Base-by-base conservation (phyloP, 2,113 vertebrate genomes). In the Phrynosoma blainvillii region DNA sequence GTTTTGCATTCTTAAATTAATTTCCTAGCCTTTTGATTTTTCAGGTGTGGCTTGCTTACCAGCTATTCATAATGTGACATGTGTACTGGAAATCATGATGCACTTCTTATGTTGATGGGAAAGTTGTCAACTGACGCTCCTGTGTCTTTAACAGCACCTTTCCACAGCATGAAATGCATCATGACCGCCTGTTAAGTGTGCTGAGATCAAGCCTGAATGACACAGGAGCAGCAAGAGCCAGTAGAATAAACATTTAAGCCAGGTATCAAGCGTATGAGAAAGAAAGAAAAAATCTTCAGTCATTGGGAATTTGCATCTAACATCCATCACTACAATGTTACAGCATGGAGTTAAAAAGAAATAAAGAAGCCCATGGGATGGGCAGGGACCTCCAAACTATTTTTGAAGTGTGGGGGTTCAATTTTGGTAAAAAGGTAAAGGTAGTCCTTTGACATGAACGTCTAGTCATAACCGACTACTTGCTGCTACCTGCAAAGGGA, bases 41-140 rank as follows among this genome's bases (percentile, higher is more conserved):
- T 65, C 4, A 32, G 32, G n/a, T 68, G 5, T 54, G 2, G 7
- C 9, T 18, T n/a, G 14, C 3, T 2, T 42, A 12, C 2, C 11
- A 42, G 66, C 2, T 78, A 42, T 23, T 73, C 32, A 62, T 27
- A 59, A 18, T 3, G 18, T 27, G 8, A 27, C 62, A 70, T 14
- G 52, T 27, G 36, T 4, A 32, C 30, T 52, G 59, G 27, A 68
- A 40, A 7, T 3, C 27, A 20, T 9, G 7, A n/a, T 4, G 8
- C 0, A 10, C 4, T 25, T 2, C 30, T 1, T 1, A 11, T 1
- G 0, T 56, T 0, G 3, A 4, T 30, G 36, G 7, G n/a, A 27
- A 23, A 66, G 32, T 18, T 71, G 10, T 21, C 21, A 87, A 65
- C 5, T 30, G 40, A 66, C 27, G 32, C 4, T 85, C 36, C 32